phyloP scores from a whole-genome alignment of 1,140 invertebrate species.

The Ostrea denselamellosa region DNA sequence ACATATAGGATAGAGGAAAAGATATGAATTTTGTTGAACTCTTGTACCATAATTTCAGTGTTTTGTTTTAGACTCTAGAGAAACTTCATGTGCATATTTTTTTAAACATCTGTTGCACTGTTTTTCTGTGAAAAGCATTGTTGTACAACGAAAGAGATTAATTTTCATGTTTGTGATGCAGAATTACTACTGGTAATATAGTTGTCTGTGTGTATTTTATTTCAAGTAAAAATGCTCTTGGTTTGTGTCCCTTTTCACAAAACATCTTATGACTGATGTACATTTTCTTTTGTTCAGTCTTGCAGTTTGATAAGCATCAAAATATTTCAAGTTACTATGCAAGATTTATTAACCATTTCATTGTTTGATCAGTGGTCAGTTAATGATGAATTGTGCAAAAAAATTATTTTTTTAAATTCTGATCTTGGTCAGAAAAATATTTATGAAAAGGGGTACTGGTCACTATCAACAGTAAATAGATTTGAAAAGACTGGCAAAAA shows the following conservation, averaged over 20 bases:
- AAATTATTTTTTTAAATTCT: not conserved
- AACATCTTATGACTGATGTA: too few species aligned
- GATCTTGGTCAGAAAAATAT: not conserved
- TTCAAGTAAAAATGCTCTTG: not conserved
- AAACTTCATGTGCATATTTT: not conserved
- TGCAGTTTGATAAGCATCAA: too few species aligned
- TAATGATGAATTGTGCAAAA: not conserved
- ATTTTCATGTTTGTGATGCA: not conserved
- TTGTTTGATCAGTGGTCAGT: not conserved
- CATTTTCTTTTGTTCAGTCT: too few species aligned
- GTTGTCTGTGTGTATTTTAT: not conserved
- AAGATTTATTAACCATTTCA: not conserved
- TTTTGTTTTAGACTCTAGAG: not conserved
- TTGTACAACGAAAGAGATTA: conserved; percentile 10
- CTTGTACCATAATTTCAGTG: not conserved
- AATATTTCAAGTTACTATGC: too few species aligned
- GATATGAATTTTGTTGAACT: not conserved
- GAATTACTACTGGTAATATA: not conserved
- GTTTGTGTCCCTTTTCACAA: too few species aligned
- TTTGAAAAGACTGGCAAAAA: not conserved
- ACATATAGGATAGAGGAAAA: not conserved
- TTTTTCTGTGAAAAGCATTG: not conserved
- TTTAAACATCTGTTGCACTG: not conserved
- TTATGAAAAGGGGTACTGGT: not conserved
- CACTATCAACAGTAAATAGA: too few species aligned